phyloP scores from a whole-genome alignment of 2,888 invertebrate genomes.

The Crossocerus cetratus region DNA sequence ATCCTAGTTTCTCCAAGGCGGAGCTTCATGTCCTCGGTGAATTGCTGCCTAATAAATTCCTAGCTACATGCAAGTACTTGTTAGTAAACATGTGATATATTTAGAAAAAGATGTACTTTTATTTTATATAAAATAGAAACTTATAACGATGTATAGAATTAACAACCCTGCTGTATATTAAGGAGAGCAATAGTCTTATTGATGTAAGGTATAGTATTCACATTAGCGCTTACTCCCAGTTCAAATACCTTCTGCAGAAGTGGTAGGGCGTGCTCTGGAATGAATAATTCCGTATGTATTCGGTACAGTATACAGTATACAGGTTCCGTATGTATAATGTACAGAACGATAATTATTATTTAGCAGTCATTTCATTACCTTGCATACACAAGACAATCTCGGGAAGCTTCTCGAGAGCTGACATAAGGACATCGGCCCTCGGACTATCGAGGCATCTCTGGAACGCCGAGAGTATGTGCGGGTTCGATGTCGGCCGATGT shows the following conservation, averaged over 20 bases:
- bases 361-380: conserved; percentile 70
- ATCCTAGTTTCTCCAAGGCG: no score
- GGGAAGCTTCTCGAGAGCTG: conserved; percentile 88
- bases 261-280: conserved; percentile 86
- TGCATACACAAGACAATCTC: conserved; percentile 91
- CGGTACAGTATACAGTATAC: neutral
- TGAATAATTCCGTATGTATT: neutral
- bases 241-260: conserved; percentile 90
- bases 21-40: neutral
- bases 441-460: conserved; percentile 89
- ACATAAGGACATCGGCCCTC: conserved; percentile 87
- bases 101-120: neutral
- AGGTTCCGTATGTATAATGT: no score
- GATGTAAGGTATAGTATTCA: conserved; percentile 87
- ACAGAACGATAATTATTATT: no score
- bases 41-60: neutral
- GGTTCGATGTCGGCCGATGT: conserved; percentile 81
- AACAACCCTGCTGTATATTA: conserved; percentile 90
- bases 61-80: neutral
- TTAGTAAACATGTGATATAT: neutral
- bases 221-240: conserved; percentile 87
- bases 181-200: conserved; percentile 88
- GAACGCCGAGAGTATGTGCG: conserved; percentile 85
- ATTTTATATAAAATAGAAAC: conserved; percentile 54
- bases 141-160: conserved; percentile 56